Evolutionary conservation across 1,140 invertebrate genomes (phyloP).

Genomic region (Apis florea): DNA sequence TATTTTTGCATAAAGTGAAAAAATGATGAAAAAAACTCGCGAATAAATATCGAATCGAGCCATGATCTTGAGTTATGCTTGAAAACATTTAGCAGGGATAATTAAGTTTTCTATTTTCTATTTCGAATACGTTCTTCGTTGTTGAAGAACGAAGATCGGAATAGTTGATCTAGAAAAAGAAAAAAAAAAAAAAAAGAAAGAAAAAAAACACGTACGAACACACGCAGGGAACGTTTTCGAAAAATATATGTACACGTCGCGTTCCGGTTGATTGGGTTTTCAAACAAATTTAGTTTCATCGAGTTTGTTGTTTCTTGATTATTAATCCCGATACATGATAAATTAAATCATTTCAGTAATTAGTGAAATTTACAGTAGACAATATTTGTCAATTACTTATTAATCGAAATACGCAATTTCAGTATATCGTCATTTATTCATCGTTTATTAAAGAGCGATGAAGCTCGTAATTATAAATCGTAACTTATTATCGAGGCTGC

Average conservation of each 20-base stretch:
- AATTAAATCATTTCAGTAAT: conserved; percentile 19
- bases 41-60: too few relatives aligned
- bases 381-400: conserved; percentile 23
- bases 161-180: too few relatives aligned
- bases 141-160: too few relatives aligned
- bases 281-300: neutral
- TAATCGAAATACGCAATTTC: neutral
- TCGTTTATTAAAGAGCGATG: conserved; percentile 27
- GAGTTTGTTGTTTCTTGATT: conserved; percentile 14
- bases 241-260: neutral
- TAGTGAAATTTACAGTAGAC: neutral
- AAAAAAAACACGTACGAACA: too few relatives aligned
- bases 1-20: too few relatives aligned
- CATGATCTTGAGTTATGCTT: too few relatives aligned
- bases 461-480: neutral
- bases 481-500: neutral
- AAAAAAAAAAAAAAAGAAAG: too few relatives aligned
- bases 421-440: neutral
- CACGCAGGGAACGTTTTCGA: neutral
- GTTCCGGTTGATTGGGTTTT: neutral
- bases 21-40: too few relatives aligned
- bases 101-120: too few relatives aligned
- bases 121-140: too few relatives aligned
- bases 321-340: neutral
- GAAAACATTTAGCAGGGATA: too few relatives aligned